Evolutionary conservation across 2,113 vertebrate genomes (phyloP), one percentile per base, ranked within the genome.

Genomic region (Atrichornis clamosus): DNA sequence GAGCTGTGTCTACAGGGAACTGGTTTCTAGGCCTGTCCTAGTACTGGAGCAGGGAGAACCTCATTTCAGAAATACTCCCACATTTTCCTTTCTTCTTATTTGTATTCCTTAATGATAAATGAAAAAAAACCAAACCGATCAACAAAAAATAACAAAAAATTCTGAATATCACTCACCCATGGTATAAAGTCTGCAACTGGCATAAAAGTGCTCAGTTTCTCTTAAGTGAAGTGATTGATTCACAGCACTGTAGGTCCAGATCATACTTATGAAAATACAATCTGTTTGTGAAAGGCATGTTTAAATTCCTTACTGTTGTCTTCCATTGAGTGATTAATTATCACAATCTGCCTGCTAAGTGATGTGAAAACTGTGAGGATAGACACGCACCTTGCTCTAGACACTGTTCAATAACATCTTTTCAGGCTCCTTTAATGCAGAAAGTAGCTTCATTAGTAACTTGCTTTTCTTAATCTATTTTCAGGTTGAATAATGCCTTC

Each of bases 401-500:
- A 84, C 22, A 10, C 23, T 74, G 72, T 27, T 95, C 22, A 3
- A 30, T 65, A 56, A 50, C 75, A 80, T 56, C 50, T 72, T 75
- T 90, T 75, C 47, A 73, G 76, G 53, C n/a, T 77, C 17, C 65
- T 95, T 93, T 89, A 84, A 85, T 70, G 42, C 5, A 42, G 35
- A 60, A 89, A 89, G 30, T 35, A 64, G 15, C 42, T 33, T 50
- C 46, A 18, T 86, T 84, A 89, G 22, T 90, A 92, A 80, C 91
- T 89, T 85, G 65, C 41, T 89, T 93, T 16, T 89, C 90, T 84
- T 95, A 72, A 79, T 93, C 89, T 92, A 35, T 69, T 92, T 88
- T 97, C 84, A 89, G 78, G 46, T 80, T 97, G 93, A 97, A 93
- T 84, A 93, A 96, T 80, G 80, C 17, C 75, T 96, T 76, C 91